Conservation (phyloP, 1,140 invertebrate species). For the Calliphora vicina region DNA sequence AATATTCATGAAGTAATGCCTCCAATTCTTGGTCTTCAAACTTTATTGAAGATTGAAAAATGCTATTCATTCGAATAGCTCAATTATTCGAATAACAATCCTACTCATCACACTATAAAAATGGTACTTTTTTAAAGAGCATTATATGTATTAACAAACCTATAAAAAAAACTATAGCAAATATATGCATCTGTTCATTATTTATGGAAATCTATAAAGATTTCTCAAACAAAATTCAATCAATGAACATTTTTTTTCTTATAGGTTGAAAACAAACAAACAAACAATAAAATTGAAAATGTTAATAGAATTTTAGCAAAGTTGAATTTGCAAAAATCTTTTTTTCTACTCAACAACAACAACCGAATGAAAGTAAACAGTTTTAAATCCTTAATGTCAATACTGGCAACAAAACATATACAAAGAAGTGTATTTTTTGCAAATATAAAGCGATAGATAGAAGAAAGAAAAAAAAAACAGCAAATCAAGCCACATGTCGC, state of each 20-base stretch:
- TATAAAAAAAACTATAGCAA: too few relatives aligned
- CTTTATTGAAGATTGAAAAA: too few relatives aligned
- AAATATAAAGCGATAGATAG: not conserved
- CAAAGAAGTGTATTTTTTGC: not conserved
- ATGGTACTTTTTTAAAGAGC: too few relatives aligned
- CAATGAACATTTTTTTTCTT: not conserved
- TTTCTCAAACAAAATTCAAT: not conserved
- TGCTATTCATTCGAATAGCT: too few relatives aligned
- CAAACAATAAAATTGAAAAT: not conserved
- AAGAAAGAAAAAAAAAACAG: not conserved
- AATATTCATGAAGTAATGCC: too few relatives aligned
- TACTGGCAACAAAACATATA: conserved; percentile 13
- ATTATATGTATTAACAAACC: too few relatives aligned
- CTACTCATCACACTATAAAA: too few relatives aligned
- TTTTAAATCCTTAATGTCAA: conserved; percentile 41
- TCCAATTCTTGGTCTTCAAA: too few relatives aligned
- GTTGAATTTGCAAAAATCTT: not conserved
- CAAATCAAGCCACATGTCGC: conserved; percentile 2
- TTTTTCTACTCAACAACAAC: not conserved
- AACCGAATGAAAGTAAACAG: conserved; percentile 32
- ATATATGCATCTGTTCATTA: not conserved
- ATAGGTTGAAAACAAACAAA: not conserved
- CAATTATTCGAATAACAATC: too few relatives aligned
- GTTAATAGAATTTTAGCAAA: not conserved
- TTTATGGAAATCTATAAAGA: not conserved